These are phyloP conservation scores for Pangasius djambal DNA, from an alignment of 2,797 vertebrate genomes.

Conservation along the genomic window DNA sequence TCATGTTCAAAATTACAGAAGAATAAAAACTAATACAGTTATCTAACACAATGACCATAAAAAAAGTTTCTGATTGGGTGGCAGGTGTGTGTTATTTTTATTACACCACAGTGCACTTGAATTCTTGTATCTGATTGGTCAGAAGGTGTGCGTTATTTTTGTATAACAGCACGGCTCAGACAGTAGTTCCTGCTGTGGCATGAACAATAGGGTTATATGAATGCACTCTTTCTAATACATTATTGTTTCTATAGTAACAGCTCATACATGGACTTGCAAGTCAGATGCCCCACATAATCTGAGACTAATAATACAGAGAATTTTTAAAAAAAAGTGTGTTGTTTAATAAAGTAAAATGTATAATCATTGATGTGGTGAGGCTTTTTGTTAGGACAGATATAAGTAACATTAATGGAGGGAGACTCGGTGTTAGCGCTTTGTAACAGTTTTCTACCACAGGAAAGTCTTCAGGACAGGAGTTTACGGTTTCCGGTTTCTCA, in stretches of 20 bases:
- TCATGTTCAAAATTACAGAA: too few species aligned
- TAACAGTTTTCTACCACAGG: too few species aligned
- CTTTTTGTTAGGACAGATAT: background rate
- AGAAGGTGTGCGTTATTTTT: background rate
- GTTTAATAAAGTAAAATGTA: background rate
- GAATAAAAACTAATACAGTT: background rate
- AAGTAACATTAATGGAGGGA: background rate
- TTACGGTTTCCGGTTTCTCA: background rate
- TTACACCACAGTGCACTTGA: background rate
- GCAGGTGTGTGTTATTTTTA: background rate
- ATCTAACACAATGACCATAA: background rate
- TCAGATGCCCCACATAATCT: too few species aligned
- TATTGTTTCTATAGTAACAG: too few species aligned
- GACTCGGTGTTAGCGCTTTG: background rate
- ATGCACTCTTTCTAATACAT: too few species aligned
- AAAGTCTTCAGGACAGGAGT: too few species aligned
- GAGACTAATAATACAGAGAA: too few species aligned
- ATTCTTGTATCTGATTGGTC: background rate
- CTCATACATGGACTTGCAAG: too few species aligned
- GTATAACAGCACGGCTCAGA: background rate
- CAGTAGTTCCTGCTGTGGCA: too few species aligned
- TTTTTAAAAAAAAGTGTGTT: too few species aligned
- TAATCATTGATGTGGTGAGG: background rate
- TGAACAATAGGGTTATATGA: too few species aligned
- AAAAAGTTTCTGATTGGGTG: background rate